Evolutionary conservation across 2,797 vertebrate species (phyloP).

Genomic region (Pseudopleuronectes americanus): DNA sequence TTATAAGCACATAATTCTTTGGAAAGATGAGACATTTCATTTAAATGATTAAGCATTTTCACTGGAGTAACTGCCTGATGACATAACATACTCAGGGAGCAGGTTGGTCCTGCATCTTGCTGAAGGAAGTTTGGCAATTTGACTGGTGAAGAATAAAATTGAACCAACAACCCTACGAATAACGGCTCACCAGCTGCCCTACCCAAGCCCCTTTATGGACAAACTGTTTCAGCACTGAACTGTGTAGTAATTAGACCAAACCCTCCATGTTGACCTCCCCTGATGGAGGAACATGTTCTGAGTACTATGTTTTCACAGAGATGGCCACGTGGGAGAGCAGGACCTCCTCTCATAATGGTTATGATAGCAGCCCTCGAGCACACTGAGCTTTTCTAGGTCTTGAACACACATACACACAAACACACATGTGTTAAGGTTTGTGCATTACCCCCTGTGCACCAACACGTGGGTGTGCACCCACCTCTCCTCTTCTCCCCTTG

Average conservation of each 20-base stretch:
- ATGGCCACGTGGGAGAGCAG: neutral
- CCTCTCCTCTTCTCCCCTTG: neutral
- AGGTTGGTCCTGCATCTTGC: neutral
- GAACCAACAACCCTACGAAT: no score
- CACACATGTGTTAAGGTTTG: slow-evolving; percentile 14
- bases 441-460: neutral
- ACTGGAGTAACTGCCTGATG: no score
- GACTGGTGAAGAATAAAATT: neutral
- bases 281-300: neutral
- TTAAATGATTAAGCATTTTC: no score
- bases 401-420: neutral
- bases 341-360: slow-evolving; percentile 5
- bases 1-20: no score
- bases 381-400: slow-evolving; percentile 18
- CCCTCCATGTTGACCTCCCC: neutral
- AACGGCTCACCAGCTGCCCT: neutral
- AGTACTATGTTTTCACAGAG: slow-evolving; percentile 10
- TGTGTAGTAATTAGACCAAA: neutral
- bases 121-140: neutral
- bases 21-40: no score
- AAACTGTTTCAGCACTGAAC: neutral
- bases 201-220: neutral
- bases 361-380: neutral
- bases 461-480: slow-evolving; percentile 25
- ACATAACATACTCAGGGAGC: no score